phyloP scores from a whole-genome alignment of 2,113 vertebrate genomes.

The Saimiri boliviensis region DNA sequence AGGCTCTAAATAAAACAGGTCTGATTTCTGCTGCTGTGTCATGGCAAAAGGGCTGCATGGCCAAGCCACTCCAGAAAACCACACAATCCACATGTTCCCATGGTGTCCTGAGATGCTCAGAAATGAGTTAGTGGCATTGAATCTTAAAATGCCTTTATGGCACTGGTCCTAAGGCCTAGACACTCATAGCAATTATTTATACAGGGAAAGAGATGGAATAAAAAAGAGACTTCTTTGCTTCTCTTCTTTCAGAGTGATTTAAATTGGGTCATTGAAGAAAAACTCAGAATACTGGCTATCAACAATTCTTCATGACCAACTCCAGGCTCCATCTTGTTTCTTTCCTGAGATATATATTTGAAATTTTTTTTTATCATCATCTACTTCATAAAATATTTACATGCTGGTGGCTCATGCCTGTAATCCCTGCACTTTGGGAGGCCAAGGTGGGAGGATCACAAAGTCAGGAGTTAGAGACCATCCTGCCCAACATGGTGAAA shows the following conservation, averaged over 20 bases:
- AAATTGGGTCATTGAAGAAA: neutral
- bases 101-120: neutral
- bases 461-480: too few relatives aligned
- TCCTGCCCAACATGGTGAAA: too few relatives aligned
- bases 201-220: neutral
- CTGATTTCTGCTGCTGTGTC: neutral
- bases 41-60: neutral
- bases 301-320: neutral
- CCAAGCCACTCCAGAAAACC: neutral
- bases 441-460: too few relatives aligned
- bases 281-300: neutral
- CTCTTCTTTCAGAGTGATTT: neutral
- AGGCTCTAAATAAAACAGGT: neutral
- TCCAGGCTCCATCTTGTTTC: neutral
- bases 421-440: too few relatives aligned
- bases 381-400: slow-evolving; percentile 23
- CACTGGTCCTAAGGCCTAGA: neutral
- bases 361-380: neutral
- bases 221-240: neutral
- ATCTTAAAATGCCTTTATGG: neutral
- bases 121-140: neutral
- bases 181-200: neutral
- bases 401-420: neutral
- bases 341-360: neutral
- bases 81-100: neutral